These are phyloP conservation scores for Melanotaenia nigrans DNA, from an alignment of 2,797 vertebrate species.

Conservation along the genomic window DNA sequence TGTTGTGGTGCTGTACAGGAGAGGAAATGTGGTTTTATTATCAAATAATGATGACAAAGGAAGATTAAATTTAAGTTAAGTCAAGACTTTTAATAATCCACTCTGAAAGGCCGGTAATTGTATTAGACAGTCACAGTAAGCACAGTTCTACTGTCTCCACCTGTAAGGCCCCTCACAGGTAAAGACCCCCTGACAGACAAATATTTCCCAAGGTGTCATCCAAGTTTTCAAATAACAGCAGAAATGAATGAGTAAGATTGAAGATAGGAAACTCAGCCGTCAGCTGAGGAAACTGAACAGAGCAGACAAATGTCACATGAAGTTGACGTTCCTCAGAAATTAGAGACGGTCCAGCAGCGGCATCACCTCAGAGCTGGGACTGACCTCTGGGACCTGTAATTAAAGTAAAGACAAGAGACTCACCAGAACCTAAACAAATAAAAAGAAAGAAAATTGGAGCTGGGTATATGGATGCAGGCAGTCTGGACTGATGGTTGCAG, in stretches of 20 bases:
- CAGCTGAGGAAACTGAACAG: slow-evolving; percentile 36
- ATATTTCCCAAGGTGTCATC: slow-evolving; percentile 32
- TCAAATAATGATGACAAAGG: too few relatives aligned
- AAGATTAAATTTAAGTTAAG: too few relatives aligned
- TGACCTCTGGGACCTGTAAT: slow-evolving; percentile 27
- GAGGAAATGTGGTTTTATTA: too few relatives aligned
- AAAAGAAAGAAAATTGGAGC: neutral
- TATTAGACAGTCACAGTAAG: too few relatives aligned
- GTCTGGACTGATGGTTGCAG: slow-evolving; percentile 46
- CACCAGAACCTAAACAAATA: neutral
- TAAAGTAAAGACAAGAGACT: neutral
- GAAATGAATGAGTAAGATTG: slow-evolving; percentile 47
- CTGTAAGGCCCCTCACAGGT: slow-evolving; percentile 34
- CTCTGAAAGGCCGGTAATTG: too few relatives aligned
- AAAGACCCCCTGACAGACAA: slow-evolving; percentile 27
- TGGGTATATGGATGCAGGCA: slow-evolving; percentile 12
- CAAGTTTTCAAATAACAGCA: slow-evolving; percentile 60
- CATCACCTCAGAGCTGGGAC: slow-evolving; percentile 47
- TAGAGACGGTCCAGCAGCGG: slow-evolving; percentile 38
- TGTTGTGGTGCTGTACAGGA: too few relatives aligned
- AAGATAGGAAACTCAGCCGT: slow-evolving; percentile 55
- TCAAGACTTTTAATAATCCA: too few relatives aligned
- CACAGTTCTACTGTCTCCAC: slow-evolving; percentile 1
- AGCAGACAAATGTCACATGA: slow-evolving; percentile 46
- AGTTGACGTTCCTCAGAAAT: slow-evolving; percentile 20